These are phyloP conservation scores for Hyla sarda DNA, from an alignment of 2,113 vertebrate species.

Conservation along the genomic window DNA sequence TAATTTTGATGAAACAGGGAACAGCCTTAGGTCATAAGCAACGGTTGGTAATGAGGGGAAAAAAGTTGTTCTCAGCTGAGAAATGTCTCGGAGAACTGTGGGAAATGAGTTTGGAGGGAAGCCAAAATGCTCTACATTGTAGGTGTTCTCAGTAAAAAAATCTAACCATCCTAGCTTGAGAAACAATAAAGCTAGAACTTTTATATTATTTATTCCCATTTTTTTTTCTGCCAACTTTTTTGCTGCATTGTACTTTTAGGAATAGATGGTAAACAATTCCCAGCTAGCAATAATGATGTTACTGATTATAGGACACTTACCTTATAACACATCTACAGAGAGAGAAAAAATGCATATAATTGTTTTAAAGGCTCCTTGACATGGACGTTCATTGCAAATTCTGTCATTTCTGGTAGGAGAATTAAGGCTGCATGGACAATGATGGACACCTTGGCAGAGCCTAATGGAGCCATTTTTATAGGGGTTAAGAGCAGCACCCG, in stretches of 20 bases:
- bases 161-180: conserved; percentile 9
- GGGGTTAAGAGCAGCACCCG: too few species aligned
- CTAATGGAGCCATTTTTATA: too few species aligned
- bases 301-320: not conserved
- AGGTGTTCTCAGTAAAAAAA: conserved; percentile 46
- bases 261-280: not conserved
- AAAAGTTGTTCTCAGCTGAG: conserved; percentile 41
- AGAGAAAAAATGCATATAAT: not conserved
- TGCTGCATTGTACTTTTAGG: not conserved
- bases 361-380: too few species aligned
- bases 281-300: not conserved
- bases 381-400: too few species aligned
- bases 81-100: conserved; percentile 33
- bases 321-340: not conserved
- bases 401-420: too few species aligned
- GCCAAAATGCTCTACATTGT: conserved; percentile 26
- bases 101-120: conserved; percentile 37
- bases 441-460: too few species aligned
- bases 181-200: conserved; percentile 41
- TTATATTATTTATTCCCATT: conserved; percentile 2
- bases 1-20: conserved; percentile 31
- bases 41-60: conserved; percentile 39
- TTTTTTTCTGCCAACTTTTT: not conserved
- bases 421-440: too few species aligned
- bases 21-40: conserved; percentile 36